Conservation (phyloP, 2,113 vertebrate species). For the Hymenochirus boettgeri region DNA sequence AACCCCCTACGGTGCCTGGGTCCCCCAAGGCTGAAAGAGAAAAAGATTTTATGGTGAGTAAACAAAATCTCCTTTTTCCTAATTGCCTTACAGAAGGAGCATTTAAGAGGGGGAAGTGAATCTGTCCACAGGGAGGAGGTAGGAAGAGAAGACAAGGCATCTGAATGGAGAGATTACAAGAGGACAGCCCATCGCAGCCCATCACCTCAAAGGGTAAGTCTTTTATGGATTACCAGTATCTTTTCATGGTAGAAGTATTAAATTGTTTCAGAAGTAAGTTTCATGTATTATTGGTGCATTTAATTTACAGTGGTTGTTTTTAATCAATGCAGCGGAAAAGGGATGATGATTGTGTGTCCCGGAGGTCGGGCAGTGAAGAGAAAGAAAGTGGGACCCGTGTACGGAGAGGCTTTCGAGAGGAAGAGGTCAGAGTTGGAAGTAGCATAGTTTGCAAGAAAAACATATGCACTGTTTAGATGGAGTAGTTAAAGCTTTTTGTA, state of each 20-base stretch:
- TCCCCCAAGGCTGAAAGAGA: no score
- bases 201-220: background rate
- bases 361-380: conserved; percentile 1
- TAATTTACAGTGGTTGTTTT: no score
- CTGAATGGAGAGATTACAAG: background rate
- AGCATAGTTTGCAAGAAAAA: no score
- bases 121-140: background rate
- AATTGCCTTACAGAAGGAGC: background rate
- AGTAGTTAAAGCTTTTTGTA: no score
- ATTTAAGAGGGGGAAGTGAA: background rate
- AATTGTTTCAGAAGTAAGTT: no score
- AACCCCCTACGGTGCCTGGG: no score
- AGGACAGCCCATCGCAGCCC: background rate
- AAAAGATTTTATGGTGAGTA: no score
- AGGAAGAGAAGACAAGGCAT: background rate
- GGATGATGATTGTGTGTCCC: background rate
- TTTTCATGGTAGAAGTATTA: no score
- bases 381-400: background rate
- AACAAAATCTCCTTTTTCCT: no score
- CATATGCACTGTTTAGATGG: no score
- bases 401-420: conserved; percentile 16
- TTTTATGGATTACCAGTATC: no score
- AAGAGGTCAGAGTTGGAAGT: conserved; percentile 3
- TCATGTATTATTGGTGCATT: no score
- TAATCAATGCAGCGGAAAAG: conserved; percentile 8